Evolutionary conservation across 2,797 vertebrate species (phyloP), one percentile per base, ranked within the genome.

Genomic region (Emydoidea blandingii): DNA sequence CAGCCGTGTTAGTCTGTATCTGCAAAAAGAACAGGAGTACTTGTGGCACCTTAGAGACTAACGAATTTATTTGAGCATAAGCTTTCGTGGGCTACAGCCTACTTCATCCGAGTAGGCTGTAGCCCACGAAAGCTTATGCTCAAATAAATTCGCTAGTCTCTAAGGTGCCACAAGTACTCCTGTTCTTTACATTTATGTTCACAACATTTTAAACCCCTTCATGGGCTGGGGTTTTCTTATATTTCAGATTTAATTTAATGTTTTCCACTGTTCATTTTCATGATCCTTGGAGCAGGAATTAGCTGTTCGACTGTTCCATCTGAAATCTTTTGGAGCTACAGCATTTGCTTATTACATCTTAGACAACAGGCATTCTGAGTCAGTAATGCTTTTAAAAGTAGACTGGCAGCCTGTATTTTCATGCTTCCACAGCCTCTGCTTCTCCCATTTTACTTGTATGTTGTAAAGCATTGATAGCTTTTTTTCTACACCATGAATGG

Each of bases 191-290:
- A 62, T 62, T 34, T 62, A 59, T 59, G 29, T 31, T 62, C 14
- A 41, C 12, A 11, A 41, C 12, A 11, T 56, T 94, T 89, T 80
- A 87, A 37, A 84, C 78, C 47, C 56, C 1, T 91, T 88, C 12
- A 62, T 90, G 21, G 21, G 5, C 3, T 72, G 72, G 37, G 79
- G 3, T 76, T 90, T 2, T 53, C 74, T 47, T 29, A 29, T 31
- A 53, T 52, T 84, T 90, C 10, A 79, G 18, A 52, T 93, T 91
- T 93, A 81, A 86, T 88, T 91, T 89, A 27, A 37, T 83, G 34
- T 2, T 88, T 4, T 25, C 37, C 68, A 72, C 68, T 72, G n/a
- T 72, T 41, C n/a, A 41, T 4, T n/a, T 49, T 94, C 56, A 50
- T 29, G 12, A 79, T 76, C 7, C 41, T 15, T 89, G 59, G 54